A percentile compares a stretch with the other conserved stretches of the same genome.
These are phyloP conservation scores for Hippopotamus amphibius DNA, from an alignment of 2,113 vertebrate genomes.

Conservation along the genomic window DNA sequence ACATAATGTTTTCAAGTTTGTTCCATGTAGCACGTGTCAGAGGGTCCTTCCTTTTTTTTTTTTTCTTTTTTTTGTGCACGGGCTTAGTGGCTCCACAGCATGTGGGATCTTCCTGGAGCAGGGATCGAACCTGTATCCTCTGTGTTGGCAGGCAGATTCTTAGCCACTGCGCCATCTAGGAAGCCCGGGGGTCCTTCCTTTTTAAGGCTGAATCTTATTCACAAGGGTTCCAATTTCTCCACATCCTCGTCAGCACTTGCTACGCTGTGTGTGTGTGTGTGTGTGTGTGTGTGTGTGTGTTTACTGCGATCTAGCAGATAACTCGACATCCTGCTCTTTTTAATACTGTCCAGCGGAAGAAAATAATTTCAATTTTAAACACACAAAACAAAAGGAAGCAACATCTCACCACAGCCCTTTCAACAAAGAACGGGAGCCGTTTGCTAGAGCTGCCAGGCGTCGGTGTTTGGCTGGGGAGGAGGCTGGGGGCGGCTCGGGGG, in stretches of 20 bases:
- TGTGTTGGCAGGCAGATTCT: no score
- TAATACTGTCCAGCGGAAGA: slow-evolving; percentile 80
- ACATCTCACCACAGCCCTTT: slow-evolving; percentile 87
- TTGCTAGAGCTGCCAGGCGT: slow-evolving; percentile 84
- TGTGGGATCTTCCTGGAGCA: no score
- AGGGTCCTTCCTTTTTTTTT: background rate
- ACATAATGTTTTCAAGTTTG: background rate
- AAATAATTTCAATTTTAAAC: slow-evolving; percentile 88
- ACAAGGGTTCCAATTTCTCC: background rate
- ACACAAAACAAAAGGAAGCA: slow-evolving; percentile 67
- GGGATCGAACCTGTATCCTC: no score
- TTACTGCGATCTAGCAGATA: no score
- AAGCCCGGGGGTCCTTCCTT: background rate
- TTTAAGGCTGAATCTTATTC: background rate
- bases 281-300: no score
- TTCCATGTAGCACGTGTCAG: background rate
- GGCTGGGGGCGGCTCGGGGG: background rate
- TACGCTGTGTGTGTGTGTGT: background rate
- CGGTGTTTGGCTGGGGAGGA: slow-evolving; percentile 67
- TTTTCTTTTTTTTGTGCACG: no score
- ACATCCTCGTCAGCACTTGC: background rate
- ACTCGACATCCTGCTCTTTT: no score
- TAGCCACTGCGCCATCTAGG: no score
- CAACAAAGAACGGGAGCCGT: slow-evolving; percentile 89
- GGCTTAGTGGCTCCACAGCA: no score